phyloP scores from a whole-genome alignment of 2,888 invertebrate species.

The Rhodophaea formosa region DNA sequence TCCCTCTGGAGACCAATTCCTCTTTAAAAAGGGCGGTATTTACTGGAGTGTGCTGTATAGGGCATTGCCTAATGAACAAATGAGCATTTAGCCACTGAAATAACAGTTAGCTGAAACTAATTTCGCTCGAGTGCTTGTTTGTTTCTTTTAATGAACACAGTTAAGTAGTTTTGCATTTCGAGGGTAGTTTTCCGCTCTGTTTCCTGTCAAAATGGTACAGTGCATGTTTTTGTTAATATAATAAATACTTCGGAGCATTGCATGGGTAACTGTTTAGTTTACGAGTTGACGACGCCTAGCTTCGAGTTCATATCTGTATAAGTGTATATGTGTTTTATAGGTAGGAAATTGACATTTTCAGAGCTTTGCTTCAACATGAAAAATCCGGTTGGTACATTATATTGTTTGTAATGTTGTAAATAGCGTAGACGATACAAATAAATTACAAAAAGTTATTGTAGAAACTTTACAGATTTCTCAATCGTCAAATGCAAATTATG shows the following conservation, averaged over 20 bases:
- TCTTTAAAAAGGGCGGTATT: conserved; percentile 49
- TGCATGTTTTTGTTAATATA: background rate
- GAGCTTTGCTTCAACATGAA: no score
- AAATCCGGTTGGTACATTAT: background rate
- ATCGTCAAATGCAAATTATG: conserved; percentile 24
- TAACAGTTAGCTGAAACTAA: conserved; percentile 38
- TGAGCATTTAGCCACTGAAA: conserved; percentile 36
- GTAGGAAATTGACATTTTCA: no score
- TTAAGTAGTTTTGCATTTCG: conserved; percentile 21
- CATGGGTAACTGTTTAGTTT: no score
- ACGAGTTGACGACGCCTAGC: no score
- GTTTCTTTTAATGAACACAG: conserved; percentile 14
- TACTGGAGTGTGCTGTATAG: conserved; percentile 42
- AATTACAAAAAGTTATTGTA: no score
- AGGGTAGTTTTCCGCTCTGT: conserved; percentile 16
- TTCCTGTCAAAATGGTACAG: background rate
- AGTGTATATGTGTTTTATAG: no score
- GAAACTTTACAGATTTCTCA: background rate
- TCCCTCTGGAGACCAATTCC: conserved; percentile 40
- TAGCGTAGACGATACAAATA: no score
- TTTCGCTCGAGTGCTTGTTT: conserved; percentile 30
- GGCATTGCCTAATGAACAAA: conserved; percentile 31
- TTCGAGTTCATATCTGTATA: no score
- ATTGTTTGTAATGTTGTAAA: no score
- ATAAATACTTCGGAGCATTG: no score